Conservation (phyloP, 2,113 vertebrate species). For the Tragelaphus scriptus region DNA sequence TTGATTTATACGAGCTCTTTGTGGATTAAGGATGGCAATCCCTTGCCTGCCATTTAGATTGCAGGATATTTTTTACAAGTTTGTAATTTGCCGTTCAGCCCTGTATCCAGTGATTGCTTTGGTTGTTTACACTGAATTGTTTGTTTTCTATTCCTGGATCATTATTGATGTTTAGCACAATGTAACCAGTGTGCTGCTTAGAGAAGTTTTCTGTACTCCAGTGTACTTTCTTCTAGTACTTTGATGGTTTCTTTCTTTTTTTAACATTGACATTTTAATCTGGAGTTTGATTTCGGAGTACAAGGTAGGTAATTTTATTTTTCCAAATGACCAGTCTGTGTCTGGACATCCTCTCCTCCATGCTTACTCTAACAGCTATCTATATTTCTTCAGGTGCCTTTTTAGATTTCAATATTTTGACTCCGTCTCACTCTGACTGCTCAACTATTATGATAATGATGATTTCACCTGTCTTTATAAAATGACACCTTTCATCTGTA, state of each 20-base stretch:
- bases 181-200: neutral
- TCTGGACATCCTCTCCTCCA: neutral
- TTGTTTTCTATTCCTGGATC: neutral
- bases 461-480: constrained; percentile 29
- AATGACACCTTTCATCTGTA: constrained; percentile 35
- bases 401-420: constrained; percentile 50
- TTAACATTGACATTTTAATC: neutral
- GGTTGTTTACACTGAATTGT: neutral
- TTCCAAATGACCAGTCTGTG: neutral
- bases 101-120: neutral
- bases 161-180: neutral
- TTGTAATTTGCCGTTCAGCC: neutral
- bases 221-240: neutral
- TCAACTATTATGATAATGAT: constrained; percentile 33
- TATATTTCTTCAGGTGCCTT: constrained; percentile 21
- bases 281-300: neutral
- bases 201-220: neutral
- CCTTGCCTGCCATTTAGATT: neutral
- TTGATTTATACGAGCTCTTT: neutral
- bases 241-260: neutral
- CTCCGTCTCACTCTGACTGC: neutral
- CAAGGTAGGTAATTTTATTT: neutral
- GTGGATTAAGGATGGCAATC: neutral
- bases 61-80: neutral
- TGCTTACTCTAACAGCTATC: neutral